Evolutionary conservation across 2,888 invertebrate genomes (phyloP), one percentile per base, ranked within the genome.

Genomic region (Xylocampa areola): DNA sequence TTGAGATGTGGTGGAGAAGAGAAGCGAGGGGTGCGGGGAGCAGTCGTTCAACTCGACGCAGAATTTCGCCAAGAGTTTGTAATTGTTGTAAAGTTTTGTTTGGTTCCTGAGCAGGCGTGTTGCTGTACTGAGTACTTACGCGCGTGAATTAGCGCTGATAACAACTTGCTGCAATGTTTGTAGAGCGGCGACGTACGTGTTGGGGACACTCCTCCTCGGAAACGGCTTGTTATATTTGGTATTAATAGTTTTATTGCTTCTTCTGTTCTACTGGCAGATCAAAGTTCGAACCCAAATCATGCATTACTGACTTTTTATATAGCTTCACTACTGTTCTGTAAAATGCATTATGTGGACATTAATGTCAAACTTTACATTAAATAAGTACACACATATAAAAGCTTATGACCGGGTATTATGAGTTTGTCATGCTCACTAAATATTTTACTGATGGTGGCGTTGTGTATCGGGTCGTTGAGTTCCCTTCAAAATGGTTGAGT

Each of bases 41-140:
- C 17, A 25, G 19, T 41, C 25, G 11, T 1, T 0, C 32, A 50
- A 50, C 30, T 50, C 50, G 32, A 35, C 35, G 47, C 57, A 10
- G 5, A 36, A 58, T 49, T 35, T 41, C 30, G 17, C 16, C 27
- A 7, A n/a, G 44, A 59, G 50, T 47, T 63, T 14, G 16, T 32
- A 29, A 43, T 67, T 59, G 61, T 60, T 47, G 29, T 19, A 14
- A 37, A 67, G 60, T 63, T 59, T 30, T 23, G 44, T 49, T 39
- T 40, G 6, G 58, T 35, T 61, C 27, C 17, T 49, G 30, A 59
- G 45, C 50, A 59, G 35, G 40, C 45, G 61, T 21, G 19, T 8
- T 19, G 17, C 7, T 8, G 23, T 11, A 5, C 23, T n/a, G 23
- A 2, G 13, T 4, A 10, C 37, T 27, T 11, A 37, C 27, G 43